phyloP scores from a whole-genome alignment of 1,140 invertebrate genomes.

The Penaeus indicus region DNA sequence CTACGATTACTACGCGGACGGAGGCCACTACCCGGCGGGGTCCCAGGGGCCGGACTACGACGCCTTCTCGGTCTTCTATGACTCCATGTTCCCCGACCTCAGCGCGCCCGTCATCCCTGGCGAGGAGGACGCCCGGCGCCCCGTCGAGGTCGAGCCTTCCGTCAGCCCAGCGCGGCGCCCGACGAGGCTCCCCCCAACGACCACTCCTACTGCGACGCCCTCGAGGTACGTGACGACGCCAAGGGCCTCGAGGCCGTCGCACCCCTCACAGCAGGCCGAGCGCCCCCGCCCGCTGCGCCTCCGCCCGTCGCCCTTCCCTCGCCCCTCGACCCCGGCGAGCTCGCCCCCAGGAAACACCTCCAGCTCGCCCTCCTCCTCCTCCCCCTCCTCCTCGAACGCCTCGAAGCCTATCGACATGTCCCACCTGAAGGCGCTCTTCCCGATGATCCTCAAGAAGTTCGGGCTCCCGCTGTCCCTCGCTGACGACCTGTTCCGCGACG shows the following conservation, averaged over 20 bases:
- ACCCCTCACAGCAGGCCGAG: neutral
- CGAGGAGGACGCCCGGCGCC: neutral
- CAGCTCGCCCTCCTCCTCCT: neutral
- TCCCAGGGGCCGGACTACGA: neutral
- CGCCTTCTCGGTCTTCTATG: conserved; percentile 54
- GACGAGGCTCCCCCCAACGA: neutral
- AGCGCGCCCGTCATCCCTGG: conserved; percentile 6
- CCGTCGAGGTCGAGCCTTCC: too few relatives aligned
- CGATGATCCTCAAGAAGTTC: conserved; percentile 39
- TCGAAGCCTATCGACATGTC: neutral
- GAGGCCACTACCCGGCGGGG: neutral
- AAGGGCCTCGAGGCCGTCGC: neutral
- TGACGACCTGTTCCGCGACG: conserved; percentile 36
- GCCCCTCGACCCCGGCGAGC: neutral
- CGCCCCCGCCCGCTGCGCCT: neutral
- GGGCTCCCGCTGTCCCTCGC: conserved; percentile 36
- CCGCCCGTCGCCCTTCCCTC: neutral
- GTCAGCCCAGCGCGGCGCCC: too few relatives aligned
- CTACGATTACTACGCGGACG: neutral
- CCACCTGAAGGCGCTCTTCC: conserved; percentile 23
- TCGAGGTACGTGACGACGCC: neutral
- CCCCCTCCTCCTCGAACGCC: conserved; percentile 1
- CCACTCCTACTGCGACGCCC: too few relatives aligned
- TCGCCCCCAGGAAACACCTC: neutral
- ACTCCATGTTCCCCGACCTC: conserved; percentile 46